These are phyloP conservation scores for Poeciliopsis infans DNA, from an alignment of 2,797 vertebrate genomes.

Conservation along the genomic window DNA sequence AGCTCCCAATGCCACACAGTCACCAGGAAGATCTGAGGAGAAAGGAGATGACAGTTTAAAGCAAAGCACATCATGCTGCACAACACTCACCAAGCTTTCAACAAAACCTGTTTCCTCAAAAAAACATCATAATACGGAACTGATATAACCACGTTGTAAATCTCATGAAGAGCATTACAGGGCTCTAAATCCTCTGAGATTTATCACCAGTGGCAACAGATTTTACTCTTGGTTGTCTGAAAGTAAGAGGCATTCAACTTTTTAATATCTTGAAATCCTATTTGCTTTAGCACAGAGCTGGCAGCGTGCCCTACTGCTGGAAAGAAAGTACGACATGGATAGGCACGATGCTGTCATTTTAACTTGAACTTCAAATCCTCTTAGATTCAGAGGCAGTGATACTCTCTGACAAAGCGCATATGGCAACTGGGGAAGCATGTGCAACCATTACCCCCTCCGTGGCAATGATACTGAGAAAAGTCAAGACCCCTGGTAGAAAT, in stretches of 20 bases:
- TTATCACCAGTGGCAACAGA: conserved; percentile 60
- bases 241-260: conserved; percentile 71
- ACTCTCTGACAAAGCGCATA: conserved; percentile 69
- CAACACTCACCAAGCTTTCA: conserved; percentile 46
- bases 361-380: conserved; percentile 77
- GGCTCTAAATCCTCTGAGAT: conserved; percentile 58
- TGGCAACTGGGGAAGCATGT: conserved; percentile 71
- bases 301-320: conserved; percentile 64
- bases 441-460: conserved; percentile 74
- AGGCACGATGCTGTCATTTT: conserved; percentile 68
- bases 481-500: conserved; percentile 80
- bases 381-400: conserved; percentile 63
- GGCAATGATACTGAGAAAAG: conserved; percentile 71
- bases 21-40: conserved; percentile 90
- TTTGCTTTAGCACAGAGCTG: conserved; percentile 67
- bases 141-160: conserved; percentile 63
- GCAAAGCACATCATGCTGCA: conserved; percentile 52
- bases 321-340: conserved; percentile 70
- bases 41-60: conserved; percentile 59
- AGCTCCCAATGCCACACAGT: conserved; percentile 93
- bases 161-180: conserved; percentile 52
- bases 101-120: conserved; percentile 40
- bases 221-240: conserved; percentile 61
- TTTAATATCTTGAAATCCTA: conserved; percentile 76
- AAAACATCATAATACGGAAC: conserved; percentile 62